phyloP scores from a whole-genome alignment of 2,113 vertebrate species.

The Ornithorhynchus anatinus region DNA sequence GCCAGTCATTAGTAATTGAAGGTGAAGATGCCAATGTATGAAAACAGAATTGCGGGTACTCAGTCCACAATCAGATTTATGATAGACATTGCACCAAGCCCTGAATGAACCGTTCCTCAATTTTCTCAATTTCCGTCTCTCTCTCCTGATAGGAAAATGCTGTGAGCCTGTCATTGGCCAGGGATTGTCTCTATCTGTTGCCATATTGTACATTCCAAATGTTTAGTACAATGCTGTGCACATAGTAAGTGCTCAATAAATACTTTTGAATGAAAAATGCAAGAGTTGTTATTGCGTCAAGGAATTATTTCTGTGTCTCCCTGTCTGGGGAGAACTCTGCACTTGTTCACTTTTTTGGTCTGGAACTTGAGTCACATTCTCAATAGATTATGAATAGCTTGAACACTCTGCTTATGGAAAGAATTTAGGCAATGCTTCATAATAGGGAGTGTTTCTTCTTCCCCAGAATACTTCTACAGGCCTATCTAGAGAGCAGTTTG shows the following conservation, averaged over 20 bases:
- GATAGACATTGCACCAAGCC: no score
- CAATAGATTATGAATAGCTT: not conserved
- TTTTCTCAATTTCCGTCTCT: no score
- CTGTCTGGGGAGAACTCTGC: not conserved
- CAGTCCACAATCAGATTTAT: no score
- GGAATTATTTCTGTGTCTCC: not conserved
- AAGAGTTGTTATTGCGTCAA: not conserved
- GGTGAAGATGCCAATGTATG: no score
- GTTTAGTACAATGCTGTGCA: not conserved
- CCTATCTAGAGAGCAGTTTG: not conserved
- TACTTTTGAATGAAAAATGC: no score
- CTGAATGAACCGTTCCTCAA: no score
- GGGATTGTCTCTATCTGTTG: not conserved
- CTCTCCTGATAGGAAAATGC: no score
- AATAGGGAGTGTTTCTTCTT: not conserved
- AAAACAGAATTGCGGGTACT: no score
- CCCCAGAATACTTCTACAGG: not conserved
- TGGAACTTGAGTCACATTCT: not conserved
- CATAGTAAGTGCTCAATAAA: no score
- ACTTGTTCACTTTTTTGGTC: not conserved
- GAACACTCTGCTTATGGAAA: not conserved
- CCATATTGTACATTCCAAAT: not conserved
- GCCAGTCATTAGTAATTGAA: no score
- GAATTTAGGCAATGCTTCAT: constrained; percentile 9
- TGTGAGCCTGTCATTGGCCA: no score